Evolutionary conservation across 1,140 invertebrate genomes (phyloP).

Genomic region (Bacillus rossius): DNA sequence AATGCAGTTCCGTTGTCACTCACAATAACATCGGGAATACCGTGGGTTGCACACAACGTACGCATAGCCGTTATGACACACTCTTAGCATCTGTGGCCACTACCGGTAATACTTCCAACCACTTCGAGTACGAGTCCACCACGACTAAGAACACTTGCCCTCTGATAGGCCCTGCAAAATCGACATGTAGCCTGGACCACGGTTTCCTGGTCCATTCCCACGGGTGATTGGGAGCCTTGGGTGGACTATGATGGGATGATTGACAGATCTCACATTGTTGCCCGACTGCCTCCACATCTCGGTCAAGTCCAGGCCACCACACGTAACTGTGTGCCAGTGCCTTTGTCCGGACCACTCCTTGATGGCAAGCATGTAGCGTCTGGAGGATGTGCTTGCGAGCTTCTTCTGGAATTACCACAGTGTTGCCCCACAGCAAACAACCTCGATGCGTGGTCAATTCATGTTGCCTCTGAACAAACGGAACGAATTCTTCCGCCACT

Average conservation of each 20-base stretch:
- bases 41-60: constrained; percentile 12
- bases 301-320: constrained; percentile 39
- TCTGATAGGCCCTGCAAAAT: constrained; percentile 33
- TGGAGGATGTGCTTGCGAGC: constrained; percentile 26
- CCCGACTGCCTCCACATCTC: constrained; percentile 32
- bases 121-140: constrained; percentile 29
- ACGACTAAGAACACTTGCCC: constrained; percentile 27
- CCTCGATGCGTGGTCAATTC: neutral
- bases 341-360: no score
- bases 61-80: no score
- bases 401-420: constrained; percentile 30
- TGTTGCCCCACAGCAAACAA: constrained; percentile 29
- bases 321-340: constrained; percentile 32
- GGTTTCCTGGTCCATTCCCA: constrained; percentile 28
- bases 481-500: neutral
- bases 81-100: neutral
- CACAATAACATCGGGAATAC: constrained; percentile 6
- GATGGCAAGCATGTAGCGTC: constrained; percentile 30
- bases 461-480: neutral
- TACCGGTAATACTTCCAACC: constrained; percentile 24
- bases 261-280: constrained; percentile 27
- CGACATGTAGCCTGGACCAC: constrained; percentile 35
- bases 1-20: constrained; percentile 19
- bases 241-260: constrained; percentile 10
- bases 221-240: constrained; percentile 20